phyloP scores from a whole-genome alignment of 2,888 invertebrate genomes.

The Mallateleia sp. region DNA sequence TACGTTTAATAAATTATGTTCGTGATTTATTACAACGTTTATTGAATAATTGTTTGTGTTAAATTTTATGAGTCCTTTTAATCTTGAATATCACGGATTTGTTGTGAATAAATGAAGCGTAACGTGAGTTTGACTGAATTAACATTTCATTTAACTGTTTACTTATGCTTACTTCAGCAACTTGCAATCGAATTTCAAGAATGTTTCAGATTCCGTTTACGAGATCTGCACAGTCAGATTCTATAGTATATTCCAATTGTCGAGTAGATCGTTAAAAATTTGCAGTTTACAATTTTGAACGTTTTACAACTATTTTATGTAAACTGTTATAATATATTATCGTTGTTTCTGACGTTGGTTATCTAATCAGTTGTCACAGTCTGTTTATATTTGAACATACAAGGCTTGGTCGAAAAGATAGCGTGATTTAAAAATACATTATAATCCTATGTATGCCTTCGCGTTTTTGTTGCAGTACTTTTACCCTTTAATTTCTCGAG shows the following conservation, averaged over 20 bases:
- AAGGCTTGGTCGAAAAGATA: conserved; percentile 56
- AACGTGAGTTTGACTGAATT: conserved; percentile 9
- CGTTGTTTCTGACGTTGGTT: conserved; percentile 34
- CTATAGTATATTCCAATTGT: neutral
- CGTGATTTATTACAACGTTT: conserved; percentile 30
- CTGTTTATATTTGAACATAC: conserved; percentile 53
- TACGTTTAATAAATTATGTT: conserved; percentile 35
- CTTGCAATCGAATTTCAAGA: too few relatives aligned
- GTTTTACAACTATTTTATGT: conserved; percentile 5
- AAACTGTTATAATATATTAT: conserved; percentile 1
- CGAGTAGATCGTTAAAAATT: neutral
- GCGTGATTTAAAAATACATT: conserved; percentile 44
- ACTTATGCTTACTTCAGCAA: neutral
- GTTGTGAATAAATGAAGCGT: conserved; percentile 14
- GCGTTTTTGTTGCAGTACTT: neutral
- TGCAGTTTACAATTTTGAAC: neutral
- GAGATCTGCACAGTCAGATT: too few relatives aligned
- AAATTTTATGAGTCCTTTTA: conserved; percentile 16
- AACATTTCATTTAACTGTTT: conserved; percentile 17
- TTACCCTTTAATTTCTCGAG: neutral
- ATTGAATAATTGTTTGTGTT: conserved; percentile 35
- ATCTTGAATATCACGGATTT: conserved; percentile 25
- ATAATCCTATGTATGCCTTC: conserved; percentile 1
- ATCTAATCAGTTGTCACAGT: conserved; percentile 67
- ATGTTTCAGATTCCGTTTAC: too few relatives aligned